These are phyloP conservation scores for Tonatia bakeri DNA, from an alignment of 2,113 vertebrate genomes.

Conservation along the genomic window DNA sequence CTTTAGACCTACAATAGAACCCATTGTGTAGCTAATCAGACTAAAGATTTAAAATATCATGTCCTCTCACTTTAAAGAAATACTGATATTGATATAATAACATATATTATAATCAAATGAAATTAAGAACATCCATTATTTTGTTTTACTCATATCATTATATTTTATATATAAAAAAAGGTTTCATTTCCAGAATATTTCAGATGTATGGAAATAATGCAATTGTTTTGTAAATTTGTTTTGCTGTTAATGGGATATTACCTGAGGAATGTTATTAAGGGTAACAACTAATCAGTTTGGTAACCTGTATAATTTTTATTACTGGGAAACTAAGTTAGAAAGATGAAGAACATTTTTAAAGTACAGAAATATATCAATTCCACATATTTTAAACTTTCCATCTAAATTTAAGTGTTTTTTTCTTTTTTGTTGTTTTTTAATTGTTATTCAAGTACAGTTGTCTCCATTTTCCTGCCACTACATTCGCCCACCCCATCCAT, in stretches of 20 bases:
- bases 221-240: background rate
- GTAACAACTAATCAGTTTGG: slow-evolving; percentile 17
- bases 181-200: slow-evolving; percentile 1
- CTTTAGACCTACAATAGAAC: background rate
- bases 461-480: too few relatives aligned
- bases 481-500: too few relatives aligned
- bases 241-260: background rate
- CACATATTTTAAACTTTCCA: background rate
- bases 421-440: too few relatives aligned
- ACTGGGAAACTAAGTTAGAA: background rate
- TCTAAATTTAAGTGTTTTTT: background rate
- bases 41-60: background rate
- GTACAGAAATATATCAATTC: background rate
- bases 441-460: too few relatives aligned
- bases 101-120: background rate
- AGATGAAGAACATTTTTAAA: background rate
- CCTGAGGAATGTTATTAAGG: background rate
- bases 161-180: background rate
- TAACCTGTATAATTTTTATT: background rate
- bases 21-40: background rate
- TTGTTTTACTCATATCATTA: background rate
- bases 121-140: background rate
- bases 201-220: background rate
- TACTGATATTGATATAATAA: background rate
- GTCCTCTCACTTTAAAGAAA: background rate